Evolutionary conservation across 2,888 invertebrate genomes (phyloP).

Genomic region (Harpalus rufipes): DNA sequence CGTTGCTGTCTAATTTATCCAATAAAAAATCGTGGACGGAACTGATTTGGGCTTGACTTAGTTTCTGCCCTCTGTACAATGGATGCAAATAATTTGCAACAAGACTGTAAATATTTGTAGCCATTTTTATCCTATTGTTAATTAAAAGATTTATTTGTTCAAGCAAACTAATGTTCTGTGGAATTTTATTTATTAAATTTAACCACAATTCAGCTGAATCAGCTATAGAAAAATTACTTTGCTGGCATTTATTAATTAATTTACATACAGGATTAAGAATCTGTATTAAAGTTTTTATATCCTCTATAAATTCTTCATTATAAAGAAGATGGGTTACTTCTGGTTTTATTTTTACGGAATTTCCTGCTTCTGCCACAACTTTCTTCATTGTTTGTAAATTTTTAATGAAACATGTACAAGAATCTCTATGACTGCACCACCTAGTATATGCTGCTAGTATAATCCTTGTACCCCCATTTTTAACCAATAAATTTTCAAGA

Average conservation of each 20-base stretch:
- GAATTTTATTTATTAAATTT: constrained; percentile 8
- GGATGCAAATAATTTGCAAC: neutral
- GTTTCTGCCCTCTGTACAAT: neutral
- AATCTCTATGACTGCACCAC: too few species aligned
- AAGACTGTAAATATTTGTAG: constrained; percentile 9
- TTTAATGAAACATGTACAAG: constrained; percentile 32
- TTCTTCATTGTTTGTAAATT: constrained; percentile 53
- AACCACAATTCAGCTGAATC: constrained; percentile 8
- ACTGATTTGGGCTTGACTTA: neutral
- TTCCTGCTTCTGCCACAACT: constrained; percentile 41
- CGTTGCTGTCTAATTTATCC: neutral
- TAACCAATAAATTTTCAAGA: constrained; percentile 29
- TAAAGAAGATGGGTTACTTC: constrained; percentile 25
- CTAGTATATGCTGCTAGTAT: too few species aligned
- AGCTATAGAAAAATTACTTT: constrained; percentile 20
- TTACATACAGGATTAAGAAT: constrained; percentile 12
- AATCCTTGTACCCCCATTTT: too few species aligned
- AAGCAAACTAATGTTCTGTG: constrained; percentile 4
- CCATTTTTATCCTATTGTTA: neutral
- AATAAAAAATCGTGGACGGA: constrained; percentile 11
- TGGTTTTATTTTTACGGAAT: constrained; percentile 16
- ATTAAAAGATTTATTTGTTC: constrained; percentile 6
- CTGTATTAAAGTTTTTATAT: constrained; percentile 23
- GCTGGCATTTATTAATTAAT: constrained; percentile 18
- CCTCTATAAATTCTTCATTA: constrained; percentile 23